phyloP scores from a whole-genome alignment of 35 echinoderm and acorn worm genomes.

The Strongylocentrotus purpuratus region DNA sequence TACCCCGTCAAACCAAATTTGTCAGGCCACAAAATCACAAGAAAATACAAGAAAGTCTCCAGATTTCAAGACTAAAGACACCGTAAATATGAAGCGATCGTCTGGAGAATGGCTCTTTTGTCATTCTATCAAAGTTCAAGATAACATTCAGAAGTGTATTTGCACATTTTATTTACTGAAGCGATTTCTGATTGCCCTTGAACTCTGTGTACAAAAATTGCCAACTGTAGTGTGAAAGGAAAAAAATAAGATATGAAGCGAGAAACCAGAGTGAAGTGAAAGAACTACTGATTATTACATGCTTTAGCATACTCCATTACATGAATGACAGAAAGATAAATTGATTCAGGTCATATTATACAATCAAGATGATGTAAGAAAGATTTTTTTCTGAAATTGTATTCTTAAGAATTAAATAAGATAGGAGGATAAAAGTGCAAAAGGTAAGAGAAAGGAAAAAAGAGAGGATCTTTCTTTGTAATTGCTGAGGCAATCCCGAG shows the following conservation, averaged over 20 bases:
- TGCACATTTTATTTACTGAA: constrained; percentile 19
- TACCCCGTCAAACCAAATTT: constrained; percentile 41
- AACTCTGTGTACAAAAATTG: constrained; percentile 9
- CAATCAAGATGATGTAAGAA: background rate
- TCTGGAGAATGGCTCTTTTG: constrained; percentile 30
- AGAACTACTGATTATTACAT: background rate
- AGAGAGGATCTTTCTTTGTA: too few species aligned
- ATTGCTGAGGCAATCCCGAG: background rate
- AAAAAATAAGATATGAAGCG: background rate
- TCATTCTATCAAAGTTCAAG: background rate
- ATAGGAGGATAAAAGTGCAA: background rate
- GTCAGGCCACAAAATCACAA: background rate
- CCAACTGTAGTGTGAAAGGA: background rate
- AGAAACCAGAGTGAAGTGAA: background rate
- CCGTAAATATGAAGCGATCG: background rate
- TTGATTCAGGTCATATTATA: background rate
- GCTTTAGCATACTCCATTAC: background rate
- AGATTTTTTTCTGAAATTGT: background rate
- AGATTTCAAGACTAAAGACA: background rate
- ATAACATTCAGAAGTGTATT: background rate
- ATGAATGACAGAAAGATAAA: background rate
- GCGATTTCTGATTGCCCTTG: background rate
- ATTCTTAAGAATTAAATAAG: too few species aligned
- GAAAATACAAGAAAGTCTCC: background rate
- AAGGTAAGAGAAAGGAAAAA: background rate